Evolutionary conservation across 2,113 vertebrate species (phyloP).

Genomic region (Corvus cornix): DNA sequence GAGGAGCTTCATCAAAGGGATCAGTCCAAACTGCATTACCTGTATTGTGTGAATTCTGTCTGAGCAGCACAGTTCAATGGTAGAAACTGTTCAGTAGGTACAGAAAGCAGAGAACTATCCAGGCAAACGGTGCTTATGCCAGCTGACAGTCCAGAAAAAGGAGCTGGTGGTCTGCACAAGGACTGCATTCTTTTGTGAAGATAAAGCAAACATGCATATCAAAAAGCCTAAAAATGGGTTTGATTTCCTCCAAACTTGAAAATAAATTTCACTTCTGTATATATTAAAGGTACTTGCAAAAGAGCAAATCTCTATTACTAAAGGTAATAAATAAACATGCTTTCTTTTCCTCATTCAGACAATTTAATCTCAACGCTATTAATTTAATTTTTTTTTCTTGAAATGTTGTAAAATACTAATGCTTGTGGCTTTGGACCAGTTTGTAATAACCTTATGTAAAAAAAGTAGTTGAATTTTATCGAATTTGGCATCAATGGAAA

Average conservation of each 20-base stretch:
- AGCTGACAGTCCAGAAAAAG: neutral
- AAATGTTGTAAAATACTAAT: neutral
- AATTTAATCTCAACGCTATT: neutral
- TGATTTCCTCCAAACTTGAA: neutral
- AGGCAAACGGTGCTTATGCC: neutral
- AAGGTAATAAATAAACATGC: neutral
- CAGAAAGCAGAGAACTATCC: neutral
- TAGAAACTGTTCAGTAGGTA: neutral
- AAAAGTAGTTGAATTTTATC: neutral
- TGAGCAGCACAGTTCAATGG: neutral
- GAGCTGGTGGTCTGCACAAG: neutral
- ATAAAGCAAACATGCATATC: neutral
- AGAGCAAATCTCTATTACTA: neutral
- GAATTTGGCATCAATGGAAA: neutral
- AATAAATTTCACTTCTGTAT: neutral
- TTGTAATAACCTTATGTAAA: neutral
- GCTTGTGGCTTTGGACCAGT: neutral
- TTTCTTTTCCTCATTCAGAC: neutral
- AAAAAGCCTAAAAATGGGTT: neutral
- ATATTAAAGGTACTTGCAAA: neutral
- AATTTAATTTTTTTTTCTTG: neutral
- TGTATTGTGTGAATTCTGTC: neutral
- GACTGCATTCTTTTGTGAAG: neutral
- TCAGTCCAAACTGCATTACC: neutral
- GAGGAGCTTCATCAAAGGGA: neutral